Evolutionary conservation across 1,140 invertebrate genomes (phyloP), one percentile per base, ranked within the genome.

Genomic region (Ptiloglossa arizonensis): DNA sequence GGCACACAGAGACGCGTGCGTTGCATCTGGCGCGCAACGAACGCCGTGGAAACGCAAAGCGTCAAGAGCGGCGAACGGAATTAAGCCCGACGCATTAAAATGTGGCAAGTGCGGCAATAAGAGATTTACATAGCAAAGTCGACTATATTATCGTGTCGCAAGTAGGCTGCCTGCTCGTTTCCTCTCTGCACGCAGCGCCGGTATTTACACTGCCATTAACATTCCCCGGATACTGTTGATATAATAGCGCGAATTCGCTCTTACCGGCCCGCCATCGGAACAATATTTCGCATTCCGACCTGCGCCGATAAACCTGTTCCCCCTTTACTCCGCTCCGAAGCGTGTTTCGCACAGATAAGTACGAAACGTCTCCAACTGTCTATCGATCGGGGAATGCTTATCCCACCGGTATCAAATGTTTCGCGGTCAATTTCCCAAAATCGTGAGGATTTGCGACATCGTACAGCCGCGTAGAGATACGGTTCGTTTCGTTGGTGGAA

Each of bases 81-180:
- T 62, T 62, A 62, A 62, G 59, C 35, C 38, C n/a, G 35, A 22
- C 11, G 8, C 59, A 41, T 44, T 62, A 62, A 62, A 62, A 62
- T 44, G 35, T 44, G 59, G 35, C 59, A 41, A 62, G 59, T 41
- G 35, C 59, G 35, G n/a, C 35, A 62, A 62, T 62, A 62, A 62
- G 59, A 62, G 59, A 62, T 62, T 62, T 62, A 62, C 59, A 62
- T 62, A 15, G 59, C 35, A 62, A 62, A 62, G 59, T 62, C 59
- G 59, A 62, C 59, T 62, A 41, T 62, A 62, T 62, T 62, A 62
- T 41, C 35, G 59, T 62, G 59, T 44, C 35, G 24, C 35, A n/a
- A 62, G 59, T 41, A 22, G 11, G 35, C 35, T 60, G 35, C 5
- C 57, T 11, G 32, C 57, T 35, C 35, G 57, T 60, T 41, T 38